Evolutionary conservation across 2,888 invertebrate species (phyloP).

Genomic region (Xestia ashworthii): DNA sequence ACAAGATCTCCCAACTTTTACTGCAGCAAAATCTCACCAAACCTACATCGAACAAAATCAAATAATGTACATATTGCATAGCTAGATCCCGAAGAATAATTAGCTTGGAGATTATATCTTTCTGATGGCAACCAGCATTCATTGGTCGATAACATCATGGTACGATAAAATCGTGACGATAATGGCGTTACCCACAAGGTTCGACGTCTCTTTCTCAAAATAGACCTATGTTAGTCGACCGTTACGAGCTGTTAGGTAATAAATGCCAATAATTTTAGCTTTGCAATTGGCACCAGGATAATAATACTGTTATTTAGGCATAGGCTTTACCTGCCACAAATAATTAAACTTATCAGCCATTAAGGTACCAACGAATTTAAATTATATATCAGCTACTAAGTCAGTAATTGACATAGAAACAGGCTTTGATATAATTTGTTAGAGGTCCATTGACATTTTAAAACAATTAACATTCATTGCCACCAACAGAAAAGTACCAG

Average conservation of each 20-base stretch:
- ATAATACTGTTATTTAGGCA: constrained; percentile 40
- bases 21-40: background rate
- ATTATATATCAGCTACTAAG: constrained; percentile 31
- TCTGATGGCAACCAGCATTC: constrained; percentile 59
- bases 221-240: constrained; percentile 46
- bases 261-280: constrained; percentile 53
- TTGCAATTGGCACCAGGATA: constrained; percentile 37
- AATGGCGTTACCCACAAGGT: constrained; percentile 42
- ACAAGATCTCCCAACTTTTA: background rate
- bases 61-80: constrained; percentile 39
- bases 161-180: constrained; percentile 55
- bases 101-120: constrained; percentile 54
- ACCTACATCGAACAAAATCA: constrained; percentile 5
- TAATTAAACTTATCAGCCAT: constrained; percentile 49
- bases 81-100: constrained; percentile 43
- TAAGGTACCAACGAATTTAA: constrained; percentile 28
- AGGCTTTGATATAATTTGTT: constrained; percentile 4
- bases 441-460: background rate
- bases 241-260: constrained; percentile 56
- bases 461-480: background rate
- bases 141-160: constrained; percentile 53
- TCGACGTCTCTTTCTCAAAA: constrained; percentile 51
- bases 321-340: constrained; percentile 10
- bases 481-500: background rate
- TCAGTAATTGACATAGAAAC: constrained; percentile 8